These are phyloP conservation scores for Galerucella pusilla DNA, from an alignment of 2,888 invertebrate genomes.

Conservation along the genomic window DNA sequence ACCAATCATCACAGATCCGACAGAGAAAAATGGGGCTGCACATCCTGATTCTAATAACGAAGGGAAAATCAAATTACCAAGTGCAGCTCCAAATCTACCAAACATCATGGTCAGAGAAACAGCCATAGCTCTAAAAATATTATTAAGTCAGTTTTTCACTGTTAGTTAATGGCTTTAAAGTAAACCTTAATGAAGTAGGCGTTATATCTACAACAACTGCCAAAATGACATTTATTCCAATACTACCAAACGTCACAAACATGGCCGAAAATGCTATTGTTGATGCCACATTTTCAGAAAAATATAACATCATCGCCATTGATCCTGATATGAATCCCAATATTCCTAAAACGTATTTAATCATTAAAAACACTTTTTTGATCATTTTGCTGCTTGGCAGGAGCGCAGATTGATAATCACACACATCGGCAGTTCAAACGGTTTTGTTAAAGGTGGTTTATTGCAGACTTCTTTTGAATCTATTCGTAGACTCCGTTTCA, in stretches of 20 bases:
- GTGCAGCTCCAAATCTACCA: conserved; percentile 76
- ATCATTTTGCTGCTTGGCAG: background rate
- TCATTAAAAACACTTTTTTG: background rate
- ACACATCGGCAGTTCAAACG: too few relatives aligned
- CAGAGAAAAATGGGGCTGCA: conserved; percentile 77
- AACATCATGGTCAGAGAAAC: conserved; percentile 78
- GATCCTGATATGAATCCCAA: conserved; percentile 45
- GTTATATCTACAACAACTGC: conserved; percentile 75
- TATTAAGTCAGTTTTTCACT: background rate
- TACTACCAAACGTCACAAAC: conserved; percentile 68
- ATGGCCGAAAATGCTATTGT: conserved; percentile 64
- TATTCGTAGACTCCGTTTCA: too few relatives aligned
- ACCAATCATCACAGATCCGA: conserved; percentile 73
- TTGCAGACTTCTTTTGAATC: too few relatives aligned
- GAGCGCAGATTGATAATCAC: background rate
- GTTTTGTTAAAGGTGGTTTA: too few relatives aligned
- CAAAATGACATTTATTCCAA: conserved; percentile 72
- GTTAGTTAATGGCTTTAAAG: background rate
- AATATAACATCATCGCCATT: conserved; percentile 48
- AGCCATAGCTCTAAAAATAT: conserved; percentile 73
- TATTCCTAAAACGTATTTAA: conserved; percentile 43
- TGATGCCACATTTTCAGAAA: conserved; percentile 65
- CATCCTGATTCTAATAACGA: conserved; percentile 76
- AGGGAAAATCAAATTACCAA: conserved; percentile 79
- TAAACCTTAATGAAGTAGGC: conserved; percentile 75